Conservation (phyloP, 1,140 invertebrate species). For the Procambarus clarkii region DNA sequence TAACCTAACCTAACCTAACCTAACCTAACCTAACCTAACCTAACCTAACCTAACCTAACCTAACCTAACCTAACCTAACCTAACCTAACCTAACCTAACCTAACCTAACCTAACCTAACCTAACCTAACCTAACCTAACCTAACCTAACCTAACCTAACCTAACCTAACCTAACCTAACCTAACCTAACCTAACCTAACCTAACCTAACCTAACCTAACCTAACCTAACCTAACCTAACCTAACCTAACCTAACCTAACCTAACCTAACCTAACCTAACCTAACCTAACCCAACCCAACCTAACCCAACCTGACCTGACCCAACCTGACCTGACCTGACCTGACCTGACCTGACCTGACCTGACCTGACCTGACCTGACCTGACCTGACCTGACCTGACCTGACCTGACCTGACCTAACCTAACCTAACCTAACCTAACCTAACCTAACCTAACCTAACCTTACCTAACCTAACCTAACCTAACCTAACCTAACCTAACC, state of each 20-base stretch:
- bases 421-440: constrained; percentile 32
- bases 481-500: too few species aligned
- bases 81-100: background rate
- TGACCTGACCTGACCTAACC: constrained; percentile 38
- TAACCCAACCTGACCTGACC: background rate
- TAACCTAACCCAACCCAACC: background rate
- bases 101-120: background rate
- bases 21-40: background rate
- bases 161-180: background rate
- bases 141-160: background rate
- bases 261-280: background rate
- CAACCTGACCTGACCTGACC: background rate
- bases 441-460: background rate
- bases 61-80: background rate
- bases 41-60: background rate
- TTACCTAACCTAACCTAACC: too few species aligned
- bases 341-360: background rate
- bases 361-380: constrained; percentile 24
- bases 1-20: background rate
- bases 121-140: background rate
- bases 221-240: background rate
- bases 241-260: background rate
- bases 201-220: background rate
- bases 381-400: constrained; percentile 32
- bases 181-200: background rate